These are phyloP conservation scores for Emys orbicularis DNA, from an alignment of 2,797 vertebrate genomes.

Conservation along the genomic window DNA sequence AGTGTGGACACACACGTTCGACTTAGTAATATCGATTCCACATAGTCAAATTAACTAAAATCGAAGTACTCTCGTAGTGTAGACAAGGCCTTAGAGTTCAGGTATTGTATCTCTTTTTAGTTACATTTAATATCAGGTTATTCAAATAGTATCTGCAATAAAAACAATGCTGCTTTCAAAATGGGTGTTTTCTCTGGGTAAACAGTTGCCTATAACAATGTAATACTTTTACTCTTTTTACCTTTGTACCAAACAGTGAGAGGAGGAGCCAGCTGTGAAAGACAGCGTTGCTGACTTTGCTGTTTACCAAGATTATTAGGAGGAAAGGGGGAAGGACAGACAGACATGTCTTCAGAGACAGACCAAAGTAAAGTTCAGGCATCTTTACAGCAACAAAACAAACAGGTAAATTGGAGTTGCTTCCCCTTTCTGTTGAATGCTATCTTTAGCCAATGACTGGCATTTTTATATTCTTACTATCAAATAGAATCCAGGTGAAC, in stretches of 20 bases:
- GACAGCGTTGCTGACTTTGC: accelerated
- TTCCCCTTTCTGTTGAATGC: not conserved
- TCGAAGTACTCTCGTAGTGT: too few relatives aligned
- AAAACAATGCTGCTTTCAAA: not conserved
- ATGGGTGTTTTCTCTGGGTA: not conserved
- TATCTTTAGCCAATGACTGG: not conserved
- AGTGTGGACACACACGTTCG: too few relatives aligned
- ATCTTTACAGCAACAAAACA: not conserved
- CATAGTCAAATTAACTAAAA: too few relatives aligned
- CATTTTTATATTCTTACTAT: not conserved
- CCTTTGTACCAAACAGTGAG: conserved; percentile 10
- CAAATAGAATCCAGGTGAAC: not conserved
- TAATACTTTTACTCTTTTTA: not conserved
- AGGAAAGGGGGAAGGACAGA: not conserved
- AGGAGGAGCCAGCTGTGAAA: not conserved
- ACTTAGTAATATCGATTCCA: too few relatives aligned
- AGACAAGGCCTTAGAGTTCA: too few relatives aligned
- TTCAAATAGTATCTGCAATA: not conserved
- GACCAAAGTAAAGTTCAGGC: not conserved
- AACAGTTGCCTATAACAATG: not conserved
- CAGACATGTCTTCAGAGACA: conserved; percentile 19
- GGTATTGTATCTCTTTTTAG: not conserved
- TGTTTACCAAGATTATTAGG: not conserved
- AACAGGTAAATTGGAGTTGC: conserved; percentile 35
- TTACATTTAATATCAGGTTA: not conserved